Base-by-base conservation (phyloP, 2,113 vertebrate genomes). In the Mohoua ochrocephala region DNA sequence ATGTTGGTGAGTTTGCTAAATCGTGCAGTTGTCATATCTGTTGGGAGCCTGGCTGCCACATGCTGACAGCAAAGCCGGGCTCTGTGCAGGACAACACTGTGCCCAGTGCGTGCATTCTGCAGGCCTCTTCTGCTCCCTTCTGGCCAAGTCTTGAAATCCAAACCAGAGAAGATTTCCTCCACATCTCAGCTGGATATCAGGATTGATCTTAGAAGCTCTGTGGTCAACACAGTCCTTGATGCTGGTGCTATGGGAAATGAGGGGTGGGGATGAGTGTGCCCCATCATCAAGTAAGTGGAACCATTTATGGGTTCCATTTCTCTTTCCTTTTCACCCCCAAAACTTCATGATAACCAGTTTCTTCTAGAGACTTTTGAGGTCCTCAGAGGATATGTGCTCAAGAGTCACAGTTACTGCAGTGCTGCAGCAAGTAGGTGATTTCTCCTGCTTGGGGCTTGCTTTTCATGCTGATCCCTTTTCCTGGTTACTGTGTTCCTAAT, bases 111-210 rank as follows among this genome's bases (percentile, higher is more conserved):
- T 26, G 22, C 13, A 2, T 71, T 88, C 53, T 68, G 53, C 61
- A 71, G 49, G 70, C 60, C 94, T 93, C 95, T 97, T 53, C 96
- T 97, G 96, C 95, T 91, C 93, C 75, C 96, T 97, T 93, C 96
- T 97, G 95, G 96, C 71, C 70, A 82, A 92, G 19, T 20, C 69
- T 42, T 92, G 92, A 91, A 96, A 78, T 71, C 89, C 5, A 28
- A 84, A 94, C 26, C 52, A 56, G 35, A 37, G 56, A 33, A 37
- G 27, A 64, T 68, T 89, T 94, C 91, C 33, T 74, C 35, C 7
- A 17, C 8, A 3, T 59, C 26, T 75, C 42, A 6, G 15, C 67
- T 76, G 67, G 63, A 1, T 78, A 79, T 26, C 26, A 86, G 44
- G 24, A 45, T 52, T 70, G 27, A 9, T 67, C 13, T 80, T 80